These are phyloP conservation scores for Sebastes nivosus DNA, from an alignment of 2,797 vertebrate genomes.

Conservation along the genomic window DNA sequence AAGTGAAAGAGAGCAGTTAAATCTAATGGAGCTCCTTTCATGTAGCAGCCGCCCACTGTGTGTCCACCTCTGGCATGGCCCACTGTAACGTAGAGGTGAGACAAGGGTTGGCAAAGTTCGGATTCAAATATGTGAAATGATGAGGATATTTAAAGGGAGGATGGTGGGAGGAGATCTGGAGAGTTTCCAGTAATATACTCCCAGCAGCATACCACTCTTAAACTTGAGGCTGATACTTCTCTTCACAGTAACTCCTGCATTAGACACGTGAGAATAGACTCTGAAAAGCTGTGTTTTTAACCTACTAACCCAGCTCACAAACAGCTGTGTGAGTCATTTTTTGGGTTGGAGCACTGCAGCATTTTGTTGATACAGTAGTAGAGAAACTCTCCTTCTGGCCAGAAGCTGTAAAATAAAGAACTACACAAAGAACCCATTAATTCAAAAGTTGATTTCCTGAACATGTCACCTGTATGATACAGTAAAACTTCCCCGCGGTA, in stretches of 20 bases:
- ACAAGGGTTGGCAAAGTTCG: constrained; percentile 15
- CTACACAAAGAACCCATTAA: constrained; percentile 42
- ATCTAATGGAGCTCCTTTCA: constrained; percentile 50
- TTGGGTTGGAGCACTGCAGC: neutral
- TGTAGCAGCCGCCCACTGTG: constrained; percentile 28
- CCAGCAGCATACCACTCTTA: constrained; percentile 10
- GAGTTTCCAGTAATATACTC: constrained; percentile 34
- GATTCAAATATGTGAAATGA: constrained; percentile 28
- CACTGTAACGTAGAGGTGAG: constrained; percentile 20
- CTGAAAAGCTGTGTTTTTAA: constrained; percentile 21
- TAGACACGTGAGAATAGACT: constrained; percentile 2
- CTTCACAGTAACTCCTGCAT: constrained; percentile 7
- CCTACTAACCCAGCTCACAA: constrained; percentile 16
- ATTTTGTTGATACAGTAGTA: constrained; percentile 15
- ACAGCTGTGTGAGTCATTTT: constrained; percentile 22
- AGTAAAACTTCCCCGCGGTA: constrained; percentile 46
- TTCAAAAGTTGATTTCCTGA: constrained; percentile 47
- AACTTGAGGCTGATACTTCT: constrained; percentile 10
- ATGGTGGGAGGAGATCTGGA: constrained; percentile 47
- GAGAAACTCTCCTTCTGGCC: constrained; percentile 2
- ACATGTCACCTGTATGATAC: constrained; percentile 55
- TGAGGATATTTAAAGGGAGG: constrained; percentile 27
- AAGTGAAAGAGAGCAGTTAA: constrained; percentile 32
- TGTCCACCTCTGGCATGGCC: constrained; percentile 11
- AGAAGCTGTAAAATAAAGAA: constrained; percentile 34